Evolutionary conservation across 2,888 invertebrate genomes (phyloP).

Genomic region (Caenorhabditis sinica): DNA sequence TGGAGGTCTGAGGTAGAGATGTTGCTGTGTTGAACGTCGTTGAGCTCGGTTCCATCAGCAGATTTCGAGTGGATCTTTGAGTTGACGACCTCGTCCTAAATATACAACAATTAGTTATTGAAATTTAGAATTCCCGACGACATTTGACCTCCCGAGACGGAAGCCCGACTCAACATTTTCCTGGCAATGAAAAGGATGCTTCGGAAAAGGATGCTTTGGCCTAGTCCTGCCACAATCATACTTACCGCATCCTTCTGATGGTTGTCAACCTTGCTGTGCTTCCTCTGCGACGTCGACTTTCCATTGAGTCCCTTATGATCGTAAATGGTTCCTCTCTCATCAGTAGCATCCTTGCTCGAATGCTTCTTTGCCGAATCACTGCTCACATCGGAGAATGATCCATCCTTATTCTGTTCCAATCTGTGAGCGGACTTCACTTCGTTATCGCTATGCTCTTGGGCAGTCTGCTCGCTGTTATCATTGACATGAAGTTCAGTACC

Average conservation of each 20-base stretch:
- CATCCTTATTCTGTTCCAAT: slow-evolving; percentile 23
- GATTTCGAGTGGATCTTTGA: not conserved
- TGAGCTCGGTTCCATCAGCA: slow-evolving; percentile 37
- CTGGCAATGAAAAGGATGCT: not conserved
- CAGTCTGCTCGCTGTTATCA: slow-evolving; percentile 49
- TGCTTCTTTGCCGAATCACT: slow-evolving; percentile 37
- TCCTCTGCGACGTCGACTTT: slow-evolving; percentile 14
- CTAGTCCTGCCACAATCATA: too few species aligned
- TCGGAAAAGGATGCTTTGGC: not conserved
- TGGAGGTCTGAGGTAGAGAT: slow-evolving; percentile 29
- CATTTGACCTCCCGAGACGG: too few species aligned
- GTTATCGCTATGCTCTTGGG: slow-evolving; percentile 42
- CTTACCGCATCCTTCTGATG: slow-evolving; percentile 47
- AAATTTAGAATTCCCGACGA: too few species aligned
- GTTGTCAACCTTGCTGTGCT: slow-evolving; percentile 32
- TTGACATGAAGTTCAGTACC: slow-evolving; percentile 16
- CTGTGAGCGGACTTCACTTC: slow-evolving; percentile 6
- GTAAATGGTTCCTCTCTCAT: slow-evolving; percentile 34
- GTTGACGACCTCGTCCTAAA: slow-evolving; percentile 35
- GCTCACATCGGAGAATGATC: slow-evolving; percentile 28
- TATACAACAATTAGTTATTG: too few species aligned
- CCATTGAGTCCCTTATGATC: slow-evolving; percentile 15
- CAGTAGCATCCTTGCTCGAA: slow-evolving; percentile 47
- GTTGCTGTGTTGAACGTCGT: slow-evolving; percentile 25
- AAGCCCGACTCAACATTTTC: too few species aligned